These are phyloP conservation scores for Triops cancriformis DNA, from an alignment of 1,140 invertebrate species.

Conservation along the genomic window DNA sequence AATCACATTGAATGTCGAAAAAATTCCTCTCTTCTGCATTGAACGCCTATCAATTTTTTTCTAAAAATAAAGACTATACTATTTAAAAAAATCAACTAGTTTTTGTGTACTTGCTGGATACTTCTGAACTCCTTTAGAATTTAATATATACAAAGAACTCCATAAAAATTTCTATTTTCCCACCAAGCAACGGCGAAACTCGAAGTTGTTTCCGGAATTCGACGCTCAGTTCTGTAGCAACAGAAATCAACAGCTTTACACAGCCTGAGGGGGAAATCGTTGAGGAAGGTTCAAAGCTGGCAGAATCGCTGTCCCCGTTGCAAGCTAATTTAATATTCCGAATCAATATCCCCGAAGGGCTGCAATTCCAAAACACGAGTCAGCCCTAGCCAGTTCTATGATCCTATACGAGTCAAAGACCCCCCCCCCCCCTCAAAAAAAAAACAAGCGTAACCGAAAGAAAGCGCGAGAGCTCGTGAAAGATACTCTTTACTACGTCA, in stretches of 20 bases:
- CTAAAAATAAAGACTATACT: too few species aligned
- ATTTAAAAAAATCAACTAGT: too few species aligned
- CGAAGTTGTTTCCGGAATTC: too few species aligned
- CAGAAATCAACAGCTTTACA: background rate
- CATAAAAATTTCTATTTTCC: too few species aligned
- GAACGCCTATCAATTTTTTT: too few species aligned
- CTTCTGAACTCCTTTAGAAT: too few species aligned
- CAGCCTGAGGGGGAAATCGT: background rate
- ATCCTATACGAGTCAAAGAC: background rate
- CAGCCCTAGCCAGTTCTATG: background rate
- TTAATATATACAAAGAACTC: too few species aligned
- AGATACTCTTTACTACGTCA: background rate
- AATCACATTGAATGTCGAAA: too few species aligned
- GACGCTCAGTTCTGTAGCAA: background rate
- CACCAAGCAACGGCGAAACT: too few species aligned
- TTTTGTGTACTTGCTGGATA: too few species aligned
- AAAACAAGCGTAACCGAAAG: background rate
- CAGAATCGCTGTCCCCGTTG: background rate
- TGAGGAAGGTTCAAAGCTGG: background rate
- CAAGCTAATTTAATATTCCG: background rate
- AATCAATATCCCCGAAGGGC: background rate
- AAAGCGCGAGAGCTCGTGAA: background rate
- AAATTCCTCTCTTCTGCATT: too few species aligned
- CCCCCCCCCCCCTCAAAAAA: too few species aligned
- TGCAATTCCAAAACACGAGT: constrained; percentile 8